Evolutionary conservation across 2,113 vertebrate species (phyloP).

Genomic region (Amblyornis subalaris): DNA sequence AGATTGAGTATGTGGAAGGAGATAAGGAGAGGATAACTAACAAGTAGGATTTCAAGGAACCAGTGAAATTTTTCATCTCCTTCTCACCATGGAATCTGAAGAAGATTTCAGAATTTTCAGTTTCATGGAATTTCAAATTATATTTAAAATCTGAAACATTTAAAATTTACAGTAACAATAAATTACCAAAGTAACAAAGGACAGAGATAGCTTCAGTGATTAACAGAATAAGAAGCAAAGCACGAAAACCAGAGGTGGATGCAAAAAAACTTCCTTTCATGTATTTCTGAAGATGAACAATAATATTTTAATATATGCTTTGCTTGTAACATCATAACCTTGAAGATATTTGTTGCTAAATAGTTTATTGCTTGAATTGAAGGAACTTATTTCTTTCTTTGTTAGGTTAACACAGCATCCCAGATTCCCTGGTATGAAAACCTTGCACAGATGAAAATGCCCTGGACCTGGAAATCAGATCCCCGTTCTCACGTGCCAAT

Average conservation of each 20-base stretch:
- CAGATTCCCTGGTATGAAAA: slow-evolving; percentile 93
- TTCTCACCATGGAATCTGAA: background rate
- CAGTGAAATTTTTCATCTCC: background rate
- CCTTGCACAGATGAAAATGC: slow-evolving; percentile 85
- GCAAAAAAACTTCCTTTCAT: background rate
- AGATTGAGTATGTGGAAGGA: background rate
- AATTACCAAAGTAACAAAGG: background rate
- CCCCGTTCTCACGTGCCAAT: slow-evolving; percentile 61
- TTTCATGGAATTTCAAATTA: background rate
- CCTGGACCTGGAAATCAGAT: slow-evolving; percentile 76
- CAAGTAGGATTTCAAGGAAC: background rate
- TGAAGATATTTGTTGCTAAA: background rate
- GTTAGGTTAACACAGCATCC: slow-evolving; percentile 82
- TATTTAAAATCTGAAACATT: background rate
- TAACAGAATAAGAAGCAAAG: background rate
- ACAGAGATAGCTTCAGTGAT: background rate
- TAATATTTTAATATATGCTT: background rate
- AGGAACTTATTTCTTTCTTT: background rate
- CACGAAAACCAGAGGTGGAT: background rate
- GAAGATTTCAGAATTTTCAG: background rate
- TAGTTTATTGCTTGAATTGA: background rate
- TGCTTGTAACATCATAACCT: background rate
- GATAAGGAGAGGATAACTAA: background rate
- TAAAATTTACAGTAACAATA: background rate
- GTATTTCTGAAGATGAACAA: background rate